Evolutionary conservation across 2,888 invertebrate species (phyloP).

Genomic region (Polyploca ridens): DNA sequence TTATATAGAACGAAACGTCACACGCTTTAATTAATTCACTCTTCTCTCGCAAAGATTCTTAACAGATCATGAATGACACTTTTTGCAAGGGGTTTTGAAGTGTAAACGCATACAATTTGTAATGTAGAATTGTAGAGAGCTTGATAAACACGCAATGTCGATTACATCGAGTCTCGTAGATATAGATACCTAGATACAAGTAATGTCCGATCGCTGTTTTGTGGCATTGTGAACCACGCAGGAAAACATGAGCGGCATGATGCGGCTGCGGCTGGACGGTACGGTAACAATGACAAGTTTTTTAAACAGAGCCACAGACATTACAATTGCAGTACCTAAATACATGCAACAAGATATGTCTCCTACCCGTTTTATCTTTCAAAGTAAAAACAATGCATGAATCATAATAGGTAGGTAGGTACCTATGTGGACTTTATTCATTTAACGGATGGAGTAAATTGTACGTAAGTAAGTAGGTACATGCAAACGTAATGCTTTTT

Average conservation of each 20-base stretch:
- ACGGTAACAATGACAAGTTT: slow-evolving; percentile 65
- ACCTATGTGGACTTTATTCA: slow-evolving; percentile 16
- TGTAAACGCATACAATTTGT: slow-evolving; percentile 43
- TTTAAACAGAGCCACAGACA: slow-evolving; percentile 55
- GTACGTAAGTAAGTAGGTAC: not conserved
- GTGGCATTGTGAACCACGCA: slow-evolving; percentile 57
- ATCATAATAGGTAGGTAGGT: too few species aligned
- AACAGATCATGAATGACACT: not conserved
- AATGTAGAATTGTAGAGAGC: slow-evolving; percentile 50
- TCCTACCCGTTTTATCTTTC: slow-evolving; percentile 19
- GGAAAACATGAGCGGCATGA: slow-evolving; percentile 64
- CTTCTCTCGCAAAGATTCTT: not conserved
- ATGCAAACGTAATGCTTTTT: too few species aligned
- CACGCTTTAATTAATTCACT: not conserved
- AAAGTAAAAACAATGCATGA: slow-evolving; percentile 47
- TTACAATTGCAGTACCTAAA: slow-evolving; percentile 50
- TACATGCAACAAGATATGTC: slow-evolving; percentile 47
- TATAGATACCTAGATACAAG: slow-evolving; percentile 40
- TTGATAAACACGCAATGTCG: slow-evolving; percentile 53
- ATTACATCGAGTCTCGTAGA: slow-evolving; percentile 41
- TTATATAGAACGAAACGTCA: not conserved
- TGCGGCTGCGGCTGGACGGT: slow-evolving; percentile 43
- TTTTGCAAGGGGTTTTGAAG: slow-evolving; percentile 24
- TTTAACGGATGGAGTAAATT: slow-evolving; percentile 11
- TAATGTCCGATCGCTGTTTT: slow-evolving; percentile 56